Conservation (phyloP, 2,797 vertebrate species). For the Scarus forsteni region DNA sequence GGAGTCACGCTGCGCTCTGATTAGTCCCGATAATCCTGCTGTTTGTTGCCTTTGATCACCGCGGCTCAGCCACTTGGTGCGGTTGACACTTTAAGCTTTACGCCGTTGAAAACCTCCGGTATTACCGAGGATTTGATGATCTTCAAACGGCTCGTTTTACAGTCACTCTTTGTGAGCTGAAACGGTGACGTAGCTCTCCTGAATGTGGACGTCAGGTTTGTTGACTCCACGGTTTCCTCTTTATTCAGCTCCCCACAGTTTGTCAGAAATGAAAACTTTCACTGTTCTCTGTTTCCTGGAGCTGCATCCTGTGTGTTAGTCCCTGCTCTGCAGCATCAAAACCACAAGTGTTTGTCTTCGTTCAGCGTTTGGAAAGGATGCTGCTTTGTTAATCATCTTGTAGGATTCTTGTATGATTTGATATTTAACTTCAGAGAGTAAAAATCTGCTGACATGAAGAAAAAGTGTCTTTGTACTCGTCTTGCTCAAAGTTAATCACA, state of each 20-base stretch:
- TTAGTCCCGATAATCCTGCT: slow-evolving; percentile 48
- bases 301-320: slow-evolving; percentile 41
- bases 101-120: slow-evolving; percentile 6
- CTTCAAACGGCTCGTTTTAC: not conserved
- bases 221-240: slow-evolving; percentile 32
- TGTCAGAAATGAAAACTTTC: slow-evolving; percentile 1
- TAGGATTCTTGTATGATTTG: too few relatives aligned
- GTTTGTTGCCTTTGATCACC: slow-evolving; percentile 54
- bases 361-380: not conserved
- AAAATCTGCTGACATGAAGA: too few relatives aligned
- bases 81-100: slow-evolving; percentile 19
- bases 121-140: slow-evolving; percentile 2
- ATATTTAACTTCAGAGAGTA: too few relatives aligned
- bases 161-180: not conserved
- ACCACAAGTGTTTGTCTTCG: not conserved
- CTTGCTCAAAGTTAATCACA: too few relatives aligned
- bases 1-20: slow-evolving; percentile 25
- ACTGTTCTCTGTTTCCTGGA: slow-evolving; percentile 40
- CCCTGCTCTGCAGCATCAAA: not conserved
- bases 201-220: slow-evolving; percentile 2
- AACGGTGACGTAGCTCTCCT: slow-evolving; percentile 3
- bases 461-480: too few relatives aligned
- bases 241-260: slow-evolving; percentile 9
- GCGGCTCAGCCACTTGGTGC: slow-evolving; percentile 24
- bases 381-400: not conserved